phyloP scores from a whole-genome alignment of 1,140 invertebrate genomes.

The Lineus longissimus region DNA sequence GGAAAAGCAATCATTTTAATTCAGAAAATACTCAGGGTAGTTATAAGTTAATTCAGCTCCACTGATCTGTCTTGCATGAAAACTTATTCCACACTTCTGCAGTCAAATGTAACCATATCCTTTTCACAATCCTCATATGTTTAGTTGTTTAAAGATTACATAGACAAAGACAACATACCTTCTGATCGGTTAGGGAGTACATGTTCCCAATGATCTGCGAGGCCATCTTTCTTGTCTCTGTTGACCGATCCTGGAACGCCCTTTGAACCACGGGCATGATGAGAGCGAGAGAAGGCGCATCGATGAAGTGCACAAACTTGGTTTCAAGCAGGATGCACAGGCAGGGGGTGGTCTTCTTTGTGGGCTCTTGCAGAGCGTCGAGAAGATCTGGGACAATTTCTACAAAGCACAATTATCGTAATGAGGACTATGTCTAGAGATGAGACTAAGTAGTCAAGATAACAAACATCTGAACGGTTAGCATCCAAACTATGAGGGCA shows the following conservation, averaged over 20 bases:
- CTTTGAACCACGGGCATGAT: slow-evolving; percentile 99
- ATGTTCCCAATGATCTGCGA: slow-evolving; percentile 98
- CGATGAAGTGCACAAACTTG: slow-evolving; percentile 99
- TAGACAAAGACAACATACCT: slow-evolving; percentile 53
- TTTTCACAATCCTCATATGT: too few species aligned
- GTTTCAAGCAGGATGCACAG: slow-evolving; percentile 91
- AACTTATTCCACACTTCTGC: too few species aligned
- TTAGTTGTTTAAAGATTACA: too few species aligned
- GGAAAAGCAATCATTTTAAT: background rate
- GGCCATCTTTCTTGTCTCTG: slow-evolving; percentile 97
- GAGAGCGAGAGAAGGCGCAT: slow-evolving; percentile 94
- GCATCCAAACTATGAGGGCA: too few species aligned
- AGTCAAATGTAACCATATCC: too few species aligned
- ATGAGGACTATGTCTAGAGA: slow-evolving; percentile 14
- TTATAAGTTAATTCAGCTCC: too few species aligned
- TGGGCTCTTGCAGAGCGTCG: slow-evolving; percentile 93
- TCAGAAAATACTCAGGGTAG: too few species aligned
- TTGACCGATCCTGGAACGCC: slow-evolving; percentile 94
- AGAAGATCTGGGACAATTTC: slow-evolving; percentile 68
- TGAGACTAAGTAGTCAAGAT: background rate
- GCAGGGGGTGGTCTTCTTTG: slow-evolving; percentile 88
- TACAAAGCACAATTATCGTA: slow-evolving; percentile 16
- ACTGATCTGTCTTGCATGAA: too few species aligned
- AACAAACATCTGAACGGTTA: too few species aligned
- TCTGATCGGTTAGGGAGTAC: slow-evolving; percentile 98